phyloP scores from a whole-genome alignment of 2,888 invertebrate species.

The Drosophila maculinotata region DNA sequence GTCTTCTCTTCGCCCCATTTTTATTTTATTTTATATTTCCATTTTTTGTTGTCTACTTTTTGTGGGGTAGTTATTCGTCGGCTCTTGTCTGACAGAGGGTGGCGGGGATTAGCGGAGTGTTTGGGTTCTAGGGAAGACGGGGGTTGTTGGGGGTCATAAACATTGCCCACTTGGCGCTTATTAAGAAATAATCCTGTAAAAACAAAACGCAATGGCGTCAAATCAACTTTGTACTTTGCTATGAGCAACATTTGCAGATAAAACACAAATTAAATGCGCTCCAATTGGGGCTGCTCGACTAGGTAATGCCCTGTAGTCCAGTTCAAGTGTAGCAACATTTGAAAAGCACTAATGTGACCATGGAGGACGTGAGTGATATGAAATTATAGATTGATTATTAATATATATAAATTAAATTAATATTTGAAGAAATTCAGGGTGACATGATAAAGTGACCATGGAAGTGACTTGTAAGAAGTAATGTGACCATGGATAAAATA shows the following conservation, averaged over 20 bases:
- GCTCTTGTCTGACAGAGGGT: background rate
- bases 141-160: background rate
- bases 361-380: too few relatives aligned
- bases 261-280: slow-evolving; percentile 14
- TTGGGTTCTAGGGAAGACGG: background rate
- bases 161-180: slow-evolving; percentile 49
- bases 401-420: too few relatives aligned
- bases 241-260: slow-evolving; percentile 53
- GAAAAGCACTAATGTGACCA: too few relatives aligned
- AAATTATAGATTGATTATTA: too few relatives aligned
- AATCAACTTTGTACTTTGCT: slow-evolving; percentile 69
- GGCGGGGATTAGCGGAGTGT: background rate
- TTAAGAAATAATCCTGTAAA: slow-evolving; percentile 73
- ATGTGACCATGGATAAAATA: too few relatives aligned
- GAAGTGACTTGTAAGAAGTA: too few relatives aligned
- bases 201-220: slow-evolving; percentile 74
- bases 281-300: background rate
- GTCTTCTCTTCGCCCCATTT: slow-evolving; percentile 48
- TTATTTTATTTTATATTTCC: slow-evolving; percentile 7
- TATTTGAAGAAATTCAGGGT: too few relatives aligned
- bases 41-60: slow-evolving; percentile 20
- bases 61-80: slow-evolving; percentile 12
- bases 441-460: too few relatives aligned
- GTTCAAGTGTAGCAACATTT: background rate
- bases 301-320: slow-evolving; percentile 13